Percentiles rank a stretch among this genome's conserved stretches.
phyloP scores from a whole-genome alignment of 1,140 invertebrate genomes.

The Pectinophora gossypiella region DNA sequence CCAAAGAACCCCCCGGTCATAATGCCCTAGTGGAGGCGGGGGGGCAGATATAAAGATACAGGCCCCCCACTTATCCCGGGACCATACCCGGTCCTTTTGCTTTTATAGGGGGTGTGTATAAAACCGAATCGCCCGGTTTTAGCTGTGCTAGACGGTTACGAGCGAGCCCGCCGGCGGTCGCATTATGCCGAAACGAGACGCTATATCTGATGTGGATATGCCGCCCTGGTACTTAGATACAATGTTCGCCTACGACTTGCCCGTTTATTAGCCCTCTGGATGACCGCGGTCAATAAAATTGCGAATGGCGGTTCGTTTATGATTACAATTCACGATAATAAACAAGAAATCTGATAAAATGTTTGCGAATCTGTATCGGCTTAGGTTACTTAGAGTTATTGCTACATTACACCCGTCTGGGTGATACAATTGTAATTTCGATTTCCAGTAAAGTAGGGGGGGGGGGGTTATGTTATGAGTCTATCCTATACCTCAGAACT shows the following conservation, averaged over 20 bases:
- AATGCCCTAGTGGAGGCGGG: slow-evolving; percentile 57
- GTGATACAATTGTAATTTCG: too few species aligned
- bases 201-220: slow-evolving; percentile 61
- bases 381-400: too few species aligned
- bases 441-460: too few species aligned
- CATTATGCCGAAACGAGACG: slow-evolving; percentile 62
- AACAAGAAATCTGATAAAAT: slow-evolving; percentile 1
- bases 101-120: slow-evolving; percentile 76
- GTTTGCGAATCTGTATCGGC: not conserved
- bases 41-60: slow-evolving; percentile 72
- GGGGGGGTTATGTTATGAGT: too few species aligned
- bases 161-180: slow-evolving; percentile 61
- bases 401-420: too few species aligned
- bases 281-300: slow-evolving; percentile 1
- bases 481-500: too few species aligned
- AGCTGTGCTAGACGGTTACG: slow-evolving; percentile 55
- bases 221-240: slow-evolving; percentile 43
- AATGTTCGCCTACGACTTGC: not conserved
- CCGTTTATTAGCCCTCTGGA: slow-evolving; percentile 1
- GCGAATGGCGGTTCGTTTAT: slow-evolving; percentile 1
- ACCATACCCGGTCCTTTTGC: slow-evolving; percentile 73
- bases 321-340: slow-evolving; percentile 2
- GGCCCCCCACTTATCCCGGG: slow-evolving; percentile 72
- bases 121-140: slow-evolving; percentile 66
- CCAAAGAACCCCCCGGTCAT: slow-evolving; percentile 69